A percentile compares a stretch with the other conserved stretches of the same genome.
Evolutionary conservation across 2,797 vertebrate species (phyloP).

Genomic region (Coreius guichenoti): DNA sequence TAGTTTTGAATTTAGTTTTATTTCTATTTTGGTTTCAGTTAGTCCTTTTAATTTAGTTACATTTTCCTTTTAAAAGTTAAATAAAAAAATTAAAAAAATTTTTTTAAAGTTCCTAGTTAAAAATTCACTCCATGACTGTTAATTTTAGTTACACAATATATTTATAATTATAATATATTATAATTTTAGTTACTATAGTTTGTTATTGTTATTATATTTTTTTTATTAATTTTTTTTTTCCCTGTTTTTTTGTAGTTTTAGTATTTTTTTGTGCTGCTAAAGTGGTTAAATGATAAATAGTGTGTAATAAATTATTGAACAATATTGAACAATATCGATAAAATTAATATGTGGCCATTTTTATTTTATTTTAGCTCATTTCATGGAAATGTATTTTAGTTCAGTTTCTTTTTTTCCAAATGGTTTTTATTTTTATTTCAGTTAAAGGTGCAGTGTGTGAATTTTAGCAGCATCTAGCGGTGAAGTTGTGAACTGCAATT

Average conservation of each 20-base stretch:
- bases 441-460: not conserved
- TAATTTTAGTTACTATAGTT: not conserved
- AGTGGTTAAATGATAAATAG: not conserved
- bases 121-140: not conserved
- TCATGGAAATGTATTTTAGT: not conserved
- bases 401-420: not conserved
- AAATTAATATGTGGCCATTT: not conserved
- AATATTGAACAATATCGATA: too few relatives aligned
- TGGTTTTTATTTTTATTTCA: not conserved
- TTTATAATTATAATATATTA: not conserved
- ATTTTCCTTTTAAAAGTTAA: too few relatives aligned
- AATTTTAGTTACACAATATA: not conserved
- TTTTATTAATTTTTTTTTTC: too few relatives aligned
- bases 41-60: not conserved
- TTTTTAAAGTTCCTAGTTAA: too few relatives aligned
- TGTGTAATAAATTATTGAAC: not conserved
- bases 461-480: too few relatives aligned
- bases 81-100: too few relatives aligned
- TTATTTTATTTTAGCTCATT: not conserved
- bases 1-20: not conserved
- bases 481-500: too few relatives aligned
- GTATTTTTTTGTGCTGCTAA: not conserved
- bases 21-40: not conserved
- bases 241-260: not conserved
- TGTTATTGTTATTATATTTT: not conserved